A percentile compares a stretch with the other conserved stretches of the same genome.
Evolutionary conservation across 2,888 invertebrate species (phyloP).

Genomic region (Oxystoma pomonae): DNA sequence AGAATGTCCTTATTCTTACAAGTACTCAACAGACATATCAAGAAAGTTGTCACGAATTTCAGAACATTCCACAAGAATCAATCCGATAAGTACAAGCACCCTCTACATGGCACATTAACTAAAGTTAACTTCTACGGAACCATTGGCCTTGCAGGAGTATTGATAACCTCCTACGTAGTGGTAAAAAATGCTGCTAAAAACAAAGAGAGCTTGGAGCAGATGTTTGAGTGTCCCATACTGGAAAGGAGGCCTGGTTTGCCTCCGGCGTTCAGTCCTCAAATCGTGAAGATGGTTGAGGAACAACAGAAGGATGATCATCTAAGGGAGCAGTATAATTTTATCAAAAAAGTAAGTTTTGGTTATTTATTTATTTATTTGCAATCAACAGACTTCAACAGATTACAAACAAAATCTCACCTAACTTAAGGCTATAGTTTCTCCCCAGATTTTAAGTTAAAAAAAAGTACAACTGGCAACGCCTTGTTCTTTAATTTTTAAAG

Average conservation of each 20-base stretch:
- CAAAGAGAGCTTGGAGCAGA: neutral
- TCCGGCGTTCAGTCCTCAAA: neutral
- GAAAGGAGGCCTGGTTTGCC: neutral
- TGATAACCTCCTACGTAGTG: slow-evolving; percentile 16
- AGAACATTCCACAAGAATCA: neutral
- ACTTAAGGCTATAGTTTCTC: too few species aligned
- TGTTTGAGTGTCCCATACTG: neutral
- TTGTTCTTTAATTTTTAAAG: too few species aligned
- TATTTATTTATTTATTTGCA: too few species aligned
- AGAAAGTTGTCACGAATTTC: neutral
- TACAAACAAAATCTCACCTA: too few species aligned
- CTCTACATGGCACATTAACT: neutral
- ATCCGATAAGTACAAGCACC: neutral
- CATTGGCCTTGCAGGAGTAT: slow-evolving; percentile 15
- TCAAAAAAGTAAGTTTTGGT: slow-evolving; percentile 42
- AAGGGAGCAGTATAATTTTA: slow-evolving; percentile 36
- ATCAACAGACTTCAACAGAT: too few species aligned
- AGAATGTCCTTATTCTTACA: too few species aligned
- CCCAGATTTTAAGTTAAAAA: too few species aligned
- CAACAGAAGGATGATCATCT: slow-evolving; percentile 13
- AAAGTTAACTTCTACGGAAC: slow-evolving; percentile 16
- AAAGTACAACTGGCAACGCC: too few species aligned
- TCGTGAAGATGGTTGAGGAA: neutral
- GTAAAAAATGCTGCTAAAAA: slow-evolving; percentile 11
- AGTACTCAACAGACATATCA: neutral